Percentiles rank a stretch among this genome's conserved stretches.
phyloP scores from a whole-genome alignment of 2,797 vertebrate species.

The Euthynnus affinis region DNA sequence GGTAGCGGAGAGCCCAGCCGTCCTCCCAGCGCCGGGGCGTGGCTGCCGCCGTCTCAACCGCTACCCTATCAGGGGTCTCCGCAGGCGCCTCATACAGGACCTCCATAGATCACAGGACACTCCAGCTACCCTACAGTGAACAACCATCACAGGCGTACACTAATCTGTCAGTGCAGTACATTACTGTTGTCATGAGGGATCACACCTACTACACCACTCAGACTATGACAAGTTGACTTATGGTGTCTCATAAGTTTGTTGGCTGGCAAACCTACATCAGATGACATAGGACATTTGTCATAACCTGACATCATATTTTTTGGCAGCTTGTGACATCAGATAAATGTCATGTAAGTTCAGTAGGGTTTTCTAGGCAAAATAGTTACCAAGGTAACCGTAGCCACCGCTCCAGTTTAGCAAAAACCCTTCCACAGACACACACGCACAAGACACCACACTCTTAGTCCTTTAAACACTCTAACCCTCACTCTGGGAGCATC shows the following conservation, averaged over 20 bases:
- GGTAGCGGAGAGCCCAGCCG: slow-evolving; percentile 91
- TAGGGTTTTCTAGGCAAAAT: slow-evolving; percentile 69
- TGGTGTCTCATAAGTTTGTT: slow-evolving; percentile 74
- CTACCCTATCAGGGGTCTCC: slow-evolving; percentile 70
- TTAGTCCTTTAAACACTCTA: slow-evolving; percentile 79
- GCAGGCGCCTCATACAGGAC: slow-evolving; percentile 72
- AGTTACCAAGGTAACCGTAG: slow-evolving; percentile 74
- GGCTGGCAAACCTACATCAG: slow-evolving; percentile 67
- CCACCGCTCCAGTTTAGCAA: slow-evolving; percentile 76
- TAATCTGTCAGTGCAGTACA: slow-evolving; percentile 75
- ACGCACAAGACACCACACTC: slow-evolving; percentile 74
- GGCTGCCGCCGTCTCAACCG: slow-evolving; percentile 73
- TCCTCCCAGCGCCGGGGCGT: slow-evolving; percentile 89
- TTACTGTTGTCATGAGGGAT: slow-evolving; percentile 77
- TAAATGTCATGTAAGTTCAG: slow-evolving; percentile 72
- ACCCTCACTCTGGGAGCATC: slow-evolving; percentile 80
- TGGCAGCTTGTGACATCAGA: slow-evolving; percentile 82
- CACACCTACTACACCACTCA: slow-evolving; percentile 69
- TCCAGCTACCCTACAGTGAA: slow-evolving; percentile 59
- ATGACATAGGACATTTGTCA: slow-evolving; percentile 75
- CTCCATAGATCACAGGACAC: slow-evolving; percentile 70
- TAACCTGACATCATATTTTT: slow-evolving; percentile 75
- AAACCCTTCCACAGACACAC: slow-evolving; percentile 74
- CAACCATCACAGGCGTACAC: slow-evolving; percentile 66
- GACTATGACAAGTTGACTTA: slow-evolving; percentile 75